Percentiles rank a stretch among this genome's conserved stretches.
Evolutionary conservation across 2,888 invertebrate genomes (phyloP).

Genomic region (Coleophora flavipennella): DNA sequence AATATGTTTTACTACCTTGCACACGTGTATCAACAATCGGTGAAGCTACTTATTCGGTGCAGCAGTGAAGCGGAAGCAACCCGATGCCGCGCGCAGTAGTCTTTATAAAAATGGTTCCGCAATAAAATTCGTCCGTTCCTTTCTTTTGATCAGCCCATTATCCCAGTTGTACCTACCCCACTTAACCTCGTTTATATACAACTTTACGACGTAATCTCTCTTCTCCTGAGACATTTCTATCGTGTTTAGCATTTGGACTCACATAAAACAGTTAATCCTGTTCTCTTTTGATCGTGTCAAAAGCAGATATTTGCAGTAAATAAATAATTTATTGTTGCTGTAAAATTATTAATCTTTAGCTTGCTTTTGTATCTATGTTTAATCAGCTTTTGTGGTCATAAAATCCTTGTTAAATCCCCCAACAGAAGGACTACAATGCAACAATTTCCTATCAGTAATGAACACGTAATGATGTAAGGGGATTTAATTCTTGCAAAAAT

Average conservation of each 20-base stretch:
- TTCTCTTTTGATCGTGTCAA: no score
- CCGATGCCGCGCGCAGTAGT: slow-evolving; percentile 25
- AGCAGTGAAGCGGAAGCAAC: slow-evolving; percentile 46
- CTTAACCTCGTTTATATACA: slow-evolving; percentile 14
- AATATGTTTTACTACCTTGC: slow-evolving; percentile 1
- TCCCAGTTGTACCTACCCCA: slow-evolving; percentile 13
- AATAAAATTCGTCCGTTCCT: slow-evolving; percentile 40
- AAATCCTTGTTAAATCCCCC: slow-evolving; percentile 32
- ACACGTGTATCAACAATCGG: slow-evolving; percentile 17
- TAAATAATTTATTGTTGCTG: no score
- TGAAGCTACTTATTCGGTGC: slow-evolving; percentile 11
- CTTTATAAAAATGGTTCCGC: slow-evolving; percentile 33
- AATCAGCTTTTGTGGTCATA: slow-evolving; percentile 17
- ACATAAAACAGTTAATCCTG: no score
- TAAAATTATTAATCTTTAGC: no score
- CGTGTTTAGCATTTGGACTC: no score
- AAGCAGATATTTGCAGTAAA: no score
- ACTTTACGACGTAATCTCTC: slow-evolving; percentile 12
- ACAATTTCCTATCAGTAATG: slow-evolving; percentile 53
- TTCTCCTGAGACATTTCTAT: neutral
- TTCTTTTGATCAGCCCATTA: slow-evolving; percentile 39
- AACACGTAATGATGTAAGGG: slow-evolving; percentile 42
- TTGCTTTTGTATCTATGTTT: neutral
- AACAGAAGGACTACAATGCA: slow-evolving; percentile 29
- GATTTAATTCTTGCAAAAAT: slow-evolving; percentile 50